Evolutionary conservation across 1,140 invertebrate genomes (phyloP).

Genomic region (Lepidurus arcticus): DNA sequence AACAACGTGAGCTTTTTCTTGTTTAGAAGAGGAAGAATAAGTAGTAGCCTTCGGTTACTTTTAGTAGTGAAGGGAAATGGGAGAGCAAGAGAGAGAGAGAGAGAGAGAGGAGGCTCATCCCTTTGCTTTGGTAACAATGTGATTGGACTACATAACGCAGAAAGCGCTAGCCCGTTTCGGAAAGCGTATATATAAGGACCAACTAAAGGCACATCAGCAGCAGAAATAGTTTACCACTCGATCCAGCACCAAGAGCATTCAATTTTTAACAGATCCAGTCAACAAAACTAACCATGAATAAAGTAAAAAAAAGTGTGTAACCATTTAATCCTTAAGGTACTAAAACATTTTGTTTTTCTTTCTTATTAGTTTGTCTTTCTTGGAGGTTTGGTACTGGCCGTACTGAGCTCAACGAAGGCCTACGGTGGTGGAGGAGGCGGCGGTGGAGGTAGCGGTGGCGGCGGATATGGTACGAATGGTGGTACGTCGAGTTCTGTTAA

Average conservation of each 20-base stretch:
- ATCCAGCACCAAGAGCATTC: not conserved
- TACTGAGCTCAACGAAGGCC: conserved; percentile 15
- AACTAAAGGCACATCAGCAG: not conserved
- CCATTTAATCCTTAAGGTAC: not conserved
- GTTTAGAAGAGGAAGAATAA: not conserved
- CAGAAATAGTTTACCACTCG: not conserved
- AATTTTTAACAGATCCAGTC: not conserved
- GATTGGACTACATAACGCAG: conserved; percentile 6
- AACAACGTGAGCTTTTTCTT: not conserved
- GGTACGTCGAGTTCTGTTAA: not conserved
- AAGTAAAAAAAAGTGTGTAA: not conserved
- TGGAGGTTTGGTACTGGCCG: not conserved
- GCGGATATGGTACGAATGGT: not conserved
- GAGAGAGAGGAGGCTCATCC: conserved; percentile 12
- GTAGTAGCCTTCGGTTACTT: not conserved
- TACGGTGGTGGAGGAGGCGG: conserved; percentile 1
- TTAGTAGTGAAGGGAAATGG: not conserved
- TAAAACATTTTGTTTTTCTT: not conserved
- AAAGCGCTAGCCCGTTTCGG: not conserved
- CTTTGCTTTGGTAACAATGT: not conserved
- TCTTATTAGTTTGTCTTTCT: not conserved
- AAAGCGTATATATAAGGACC: not conserved
- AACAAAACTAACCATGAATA: not conserved
- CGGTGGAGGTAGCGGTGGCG: not conserved
- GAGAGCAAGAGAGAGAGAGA: not conserved